Base-by-base conservation (phyloP, 1,140 invertebrate genomes). In the Acyrthosiphon pisum region DNA sequence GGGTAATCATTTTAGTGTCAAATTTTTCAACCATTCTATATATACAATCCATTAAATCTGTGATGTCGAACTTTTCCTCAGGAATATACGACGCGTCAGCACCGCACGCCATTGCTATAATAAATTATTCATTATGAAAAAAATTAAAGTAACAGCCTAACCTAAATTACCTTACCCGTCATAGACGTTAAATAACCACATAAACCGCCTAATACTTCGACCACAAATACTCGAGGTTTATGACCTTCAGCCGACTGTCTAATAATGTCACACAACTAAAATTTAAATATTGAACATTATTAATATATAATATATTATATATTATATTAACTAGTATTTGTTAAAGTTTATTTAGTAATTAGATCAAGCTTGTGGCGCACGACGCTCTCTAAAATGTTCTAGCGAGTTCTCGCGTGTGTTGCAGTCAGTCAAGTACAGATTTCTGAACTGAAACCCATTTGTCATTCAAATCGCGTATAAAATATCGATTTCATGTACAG, bases 221-320 rank as follows among this genome's bases (percentile, higher is more conserved):
- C 93, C 6, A 93, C 60, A 53, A 93, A 93, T 1, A 93, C 90
- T 91, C 93, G 90, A 23, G 90, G 90, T 20, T 48, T 88, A 48
- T 91, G 90, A 30, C 93, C 93, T 50, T 92, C 83, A 6, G 93
- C 91, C 14, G 93, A 93, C 46, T 93, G 93, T 56, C 93, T 93
- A 37, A 93, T 92, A 23, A 93, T 81, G 30, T 93, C 93, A 30
- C 90, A 93, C 18, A 91, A 35, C 93, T 93, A 6, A 30, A 90
- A 56, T 50, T 35, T 44, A 93, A 84, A 60, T 50, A 91, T 76
- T 76, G 0, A 68, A 68, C 30, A n/a, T n/a, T n/a, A 76, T n/a
- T n/a, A n/a, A 11, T 48, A 11, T 11, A 11, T 48, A 14, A 11
- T 48, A 48, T n/a, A n/a, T n/a, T n/a, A n/a, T n/a, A n/a, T n/a